Base-by-base conservation (phyloP, 2,888 invertebrate genomes). In the Brachycybe producta region DNA sequence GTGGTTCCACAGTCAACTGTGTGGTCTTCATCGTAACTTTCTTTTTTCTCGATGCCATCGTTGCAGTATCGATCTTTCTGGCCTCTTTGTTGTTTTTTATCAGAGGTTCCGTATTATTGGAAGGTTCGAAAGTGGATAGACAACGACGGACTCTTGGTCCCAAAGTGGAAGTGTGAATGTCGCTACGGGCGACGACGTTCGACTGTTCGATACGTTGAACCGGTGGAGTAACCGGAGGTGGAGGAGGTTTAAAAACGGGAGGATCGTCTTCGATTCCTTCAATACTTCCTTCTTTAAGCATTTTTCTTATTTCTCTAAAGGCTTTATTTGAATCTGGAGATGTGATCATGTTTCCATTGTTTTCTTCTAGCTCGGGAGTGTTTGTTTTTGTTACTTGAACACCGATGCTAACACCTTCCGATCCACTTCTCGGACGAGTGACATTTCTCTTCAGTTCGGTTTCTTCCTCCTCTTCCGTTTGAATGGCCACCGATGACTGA, bases 271-370 rank as follows among this genome's bases (percentile, higher is more conserved):
- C 66, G 44, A 70, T 55, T 2, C 70, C 70, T 54, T 71, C 71
- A 15, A 79, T 73, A 56, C 78, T 75, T 21, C 79, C 80, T 64
- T 82, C 82, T 60, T 77, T 77, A 55, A 82, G 75, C 57, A 83
- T 67, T 35, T 80, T 80, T 62, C 79, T 78, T 59, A 82, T 79
- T 62, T 82, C 81, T 70, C 82, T 82, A 64, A 82, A 83, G 82
- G 82, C 38, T 79, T 79, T 57, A 80, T 81, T 67, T 79, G n/a
- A n/a, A n/a, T n/a, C n/a, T n/a, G n/a, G n/a, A n/a, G n/a, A n/a
- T n/a, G n/a, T n/a, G n/a, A n/a, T n/a, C n/a, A n/a, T n/a, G n/a
- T n/a, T n/a, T n/a, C n/a, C n/a, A n/a, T 61, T 79, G 32, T 5
- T 17, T 8, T n/a, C 34, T 15, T 45, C 32, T 1, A 5, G 15